Conservation (phyloP, 2,888 invertebrate genomes). For the Didymodactylos carnosus region DNA sequence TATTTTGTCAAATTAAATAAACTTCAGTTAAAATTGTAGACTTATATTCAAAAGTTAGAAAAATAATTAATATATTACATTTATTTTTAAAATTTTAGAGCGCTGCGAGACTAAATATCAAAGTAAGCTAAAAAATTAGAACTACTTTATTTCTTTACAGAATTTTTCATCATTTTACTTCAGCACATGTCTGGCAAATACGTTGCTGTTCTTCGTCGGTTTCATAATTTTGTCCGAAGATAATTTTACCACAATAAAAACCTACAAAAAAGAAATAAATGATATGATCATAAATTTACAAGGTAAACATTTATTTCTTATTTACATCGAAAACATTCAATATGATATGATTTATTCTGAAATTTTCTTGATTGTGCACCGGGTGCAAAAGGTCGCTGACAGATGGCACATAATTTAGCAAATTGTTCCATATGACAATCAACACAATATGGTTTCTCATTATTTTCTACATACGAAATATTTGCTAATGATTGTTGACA, state of each 20-base stretch:
- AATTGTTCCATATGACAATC: not conserved
- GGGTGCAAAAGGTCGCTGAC: not conserved
- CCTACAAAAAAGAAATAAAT: too few species aligned
- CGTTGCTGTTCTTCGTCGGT: not conserved
- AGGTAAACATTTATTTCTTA: too few species aligned
- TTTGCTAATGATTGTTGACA: not conserved
- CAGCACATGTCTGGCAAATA: not conserved
- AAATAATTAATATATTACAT: too few species aligned
- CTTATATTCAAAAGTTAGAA: too few species aligned
- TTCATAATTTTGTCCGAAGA: not conserved
- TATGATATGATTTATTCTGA: not conserved
- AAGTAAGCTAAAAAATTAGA: too few species aligned
- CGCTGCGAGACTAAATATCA: too few species aligned
- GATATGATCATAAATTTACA: too few species aligned
- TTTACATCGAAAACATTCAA: not conserved
- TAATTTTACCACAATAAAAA: not conserved
- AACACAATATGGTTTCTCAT: not conserved
- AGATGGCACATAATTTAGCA: not conserved
- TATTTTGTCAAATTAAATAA: too few species aligned
- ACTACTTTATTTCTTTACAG: too few species aligned
- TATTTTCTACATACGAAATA: not conserved
- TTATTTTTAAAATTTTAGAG: too few species aligned
- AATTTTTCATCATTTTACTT: not conserved
- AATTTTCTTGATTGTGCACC: not conserved
- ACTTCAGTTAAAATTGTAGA: too few species aligned